phyloP scores from a whole-genome alignment of 2,888 invertebrate species.

The Thyatira batis region DNA sequence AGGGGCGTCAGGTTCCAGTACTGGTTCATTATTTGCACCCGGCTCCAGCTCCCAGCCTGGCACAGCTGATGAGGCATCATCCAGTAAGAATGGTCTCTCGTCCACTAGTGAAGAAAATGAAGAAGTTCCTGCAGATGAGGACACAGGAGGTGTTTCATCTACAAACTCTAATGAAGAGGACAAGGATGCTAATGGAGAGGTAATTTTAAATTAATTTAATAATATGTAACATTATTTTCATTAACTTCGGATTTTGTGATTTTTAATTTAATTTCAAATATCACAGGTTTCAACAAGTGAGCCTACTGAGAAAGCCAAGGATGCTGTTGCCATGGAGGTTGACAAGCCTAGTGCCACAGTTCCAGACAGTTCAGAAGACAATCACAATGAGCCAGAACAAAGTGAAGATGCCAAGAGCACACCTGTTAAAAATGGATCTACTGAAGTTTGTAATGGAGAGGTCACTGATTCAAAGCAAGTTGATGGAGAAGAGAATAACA shows the following conservation, averaged over 20 bases:
- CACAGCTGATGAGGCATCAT: slow-evolving; percentile 49
- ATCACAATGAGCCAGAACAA: slow-evolving; percentile 66
- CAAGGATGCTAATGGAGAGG: slow-evolving; percentile 74
- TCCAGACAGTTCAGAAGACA: slow-evolving; percentile 76
- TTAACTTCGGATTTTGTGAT: not conserved
- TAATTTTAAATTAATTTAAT: slow-evolving; percentile 24
- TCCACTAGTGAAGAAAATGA: slow-evolving; percentile 35
- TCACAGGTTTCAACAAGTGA: slow-evolving; percentile 75
- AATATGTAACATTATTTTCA: not conserved
- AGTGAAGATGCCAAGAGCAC: slow-evolving; percentile 55
- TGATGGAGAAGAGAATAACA: slow-evolving; percentile 68
- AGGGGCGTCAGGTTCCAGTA: slow-evolving; percentile 63
- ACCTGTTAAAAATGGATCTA: slow-evolving; percentile 41
- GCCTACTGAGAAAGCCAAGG: slow-evolving; percentile 45
- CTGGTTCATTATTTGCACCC: slow-evolving; percentile 54
- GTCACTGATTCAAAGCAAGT: slow-evolving; percentile 70
- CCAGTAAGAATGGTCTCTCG: slow-evolving; percentile 61
- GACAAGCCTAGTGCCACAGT: slow-evolving; percentile 54
- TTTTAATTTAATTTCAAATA: not conserved
- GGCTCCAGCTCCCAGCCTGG: slow-evolving; percentile 65
- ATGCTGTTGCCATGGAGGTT: slow-evolving; percentile 46
- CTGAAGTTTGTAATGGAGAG: slow-evolving; percentile 69
- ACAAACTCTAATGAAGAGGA: slow-evolving; percentile 69
- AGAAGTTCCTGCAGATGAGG: slow-evolving; percentile 55
- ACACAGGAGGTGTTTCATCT: slow-evolving; percentile 76